A percentile compares a stretch with the other conserved stretches of the same genome.
These are phyloP conservation scores for Acanthiza pusilla DNA, from an alignment of 2,797 vertebrate species.

Conservation along the genomic window DNA sequence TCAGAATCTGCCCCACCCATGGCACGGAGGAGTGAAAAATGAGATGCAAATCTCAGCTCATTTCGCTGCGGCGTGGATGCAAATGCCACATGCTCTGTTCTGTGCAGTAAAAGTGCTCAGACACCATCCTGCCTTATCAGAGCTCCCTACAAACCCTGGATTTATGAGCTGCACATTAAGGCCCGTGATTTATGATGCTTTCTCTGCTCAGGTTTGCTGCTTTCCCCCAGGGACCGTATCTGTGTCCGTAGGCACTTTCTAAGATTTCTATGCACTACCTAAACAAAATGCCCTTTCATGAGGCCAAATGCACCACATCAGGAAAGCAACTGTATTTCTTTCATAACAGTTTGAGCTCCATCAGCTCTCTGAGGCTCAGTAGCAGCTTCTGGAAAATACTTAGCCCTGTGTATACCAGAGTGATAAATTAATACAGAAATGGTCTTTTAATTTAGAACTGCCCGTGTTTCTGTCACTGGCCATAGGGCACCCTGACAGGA, in stretches of 20 bases:
- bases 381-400: constrained; percentile 35
- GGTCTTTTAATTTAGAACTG: constrained; percentile 19
- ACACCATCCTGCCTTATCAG: background rate
- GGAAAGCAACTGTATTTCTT: constrained; percentile 52
- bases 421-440: constrained; percentile 52
- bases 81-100: background rate
- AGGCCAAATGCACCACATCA: constrained; percentile 23
- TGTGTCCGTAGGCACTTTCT: constrained; percentile 32
- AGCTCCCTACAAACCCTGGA: background rate
- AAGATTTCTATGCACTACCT: constrained; percentile 2
- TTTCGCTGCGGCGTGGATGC: background rate
- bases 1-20: background rate
- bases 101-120: background rate
- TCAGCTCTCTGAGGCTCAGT: constrained; percentile 2
- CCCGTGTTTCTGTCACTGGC: background rate
- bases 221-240: background rate
- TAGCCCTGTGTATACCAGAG: constrained; percentile 5
- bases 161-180: constrained; percentile 13
- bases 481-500: background rate
- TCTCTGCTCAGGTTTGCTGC: background rate
- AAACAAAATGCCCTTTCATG: constrained; percentile 63
- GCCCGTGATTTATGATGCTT: background rate
- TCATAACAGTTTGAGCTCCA: background rate
- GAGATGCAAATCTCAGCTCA: background rate
- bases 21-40: background rate